Percentiles rank a stretch among this genome's conserved stretches.
These are phyloP conservation scores for Plagodis dolabraria DNA, from an alignment of 2,888 invertebrate genomes.

Conservation along the genomic window DNA sequence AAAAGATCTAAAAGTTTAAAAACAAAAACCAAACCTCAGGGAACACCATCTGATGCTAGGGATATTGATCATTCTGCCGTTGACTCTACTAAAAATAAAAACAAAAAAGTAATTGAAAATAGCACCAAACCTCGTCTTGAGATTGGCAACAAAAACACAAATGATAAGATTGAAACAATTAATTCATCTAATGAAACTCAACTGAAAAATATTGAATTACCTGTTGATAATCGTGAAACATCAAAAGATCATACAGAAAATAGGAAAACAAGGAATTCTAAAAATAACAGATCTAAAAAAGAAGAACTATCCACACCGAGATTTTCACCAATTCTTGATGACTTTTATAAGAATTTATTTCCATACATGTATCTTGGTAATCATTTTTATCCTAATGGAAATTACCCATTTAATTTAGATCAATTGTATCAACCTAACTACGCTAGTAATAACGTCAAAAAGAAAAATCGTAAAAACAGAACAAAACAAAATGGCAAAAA, in stretches of 20 bases:
- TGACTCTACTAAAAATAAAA: neutral
- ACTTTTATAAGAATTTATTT: conserved; percentile 25
- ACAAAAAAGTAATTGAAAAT: conserved; percentile 1
- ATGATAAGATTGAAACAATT: neutral
- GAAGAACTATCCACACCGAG: neutral
- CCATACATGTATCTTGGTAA: conserved; percentile 34
- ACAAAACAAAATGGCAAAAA: conserved; percentile 23
- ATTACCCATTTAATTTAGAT: conserved; percentile 39
- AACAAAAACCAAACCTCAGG: neutral
- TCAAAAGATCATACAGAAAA: conserved; percentile 38
- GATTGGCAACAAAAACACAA: too few species aligned
- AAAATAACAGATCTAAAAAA: conserved; percentile 13
- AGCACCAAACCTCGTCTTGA: neutral
- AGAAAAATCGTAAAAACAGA: conserved; percentile 27
- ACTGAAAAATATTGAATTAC: conserved; percentile 24
- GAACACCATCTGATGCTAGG: too few species aligned
- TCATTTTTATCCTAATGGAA: conserved; percentile 27
- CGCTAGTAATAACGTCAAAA: conserved; percentile 14
- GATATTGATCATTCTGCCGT: too few species aligned
- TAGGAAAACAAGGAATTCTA: conserved; percentile 40
- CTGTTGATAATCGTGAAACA: conserved; percentile 29
- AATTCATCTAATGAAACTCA: conserved; percentile 2
- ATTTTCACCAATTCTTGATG: conserved; percentile 21
- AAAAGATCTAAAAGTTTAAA: neutral
- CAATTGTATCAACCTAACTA: conserved; percentile 38